Evolutionary conservation across 92 coral and sea anemone genomes (phyloP).

Genomic region (Bergia puertoricense): DNA sequence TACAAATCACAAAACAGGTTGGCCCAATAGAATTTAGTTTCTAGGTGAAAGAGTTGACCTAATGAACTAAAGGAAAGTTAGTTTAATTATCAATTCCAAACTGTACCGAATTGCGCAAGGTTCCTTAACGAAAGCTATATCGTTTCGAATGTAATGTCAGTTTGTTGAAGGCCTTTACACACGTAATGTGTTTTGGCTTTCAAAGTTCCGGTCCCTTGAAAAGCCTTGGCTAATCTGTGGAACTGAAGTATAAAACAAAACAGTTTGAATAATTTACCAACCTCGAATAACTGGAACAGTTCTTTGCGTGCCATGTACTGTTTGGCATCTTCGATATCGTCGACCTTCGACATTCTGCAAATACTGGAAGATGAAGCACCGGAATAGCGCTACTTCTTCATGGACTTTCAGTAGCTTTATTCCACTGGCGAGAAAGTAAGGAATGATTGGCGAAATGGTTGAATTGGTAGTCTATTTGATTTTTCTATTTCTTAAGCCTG

Average conservation of each 20-base stretch:
- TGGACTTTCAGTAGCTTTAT: neutral
- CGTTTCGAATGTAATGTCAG: neutral
- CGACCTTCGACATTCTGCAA: constrained; percentile 24
- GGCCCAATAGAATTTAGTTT: neutral
- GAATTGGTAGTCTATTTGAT: neutral
- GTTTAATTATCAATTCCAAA: neutral
- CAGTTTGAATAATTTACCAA: constrained; percentile 20
- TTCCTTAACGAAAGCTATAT: neutral
- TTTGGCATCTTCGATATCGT: constrained; percentile 86
- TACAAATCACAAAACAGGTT: neutral
- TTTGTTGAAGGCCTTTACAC: neutral
- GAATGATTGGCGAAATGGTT: neutral
- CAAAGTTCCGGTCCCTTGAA: neutral
- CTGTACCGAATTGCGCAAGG: neutral
- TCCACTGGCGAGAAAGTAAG: neutral
- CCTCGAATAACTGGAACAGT: constrained; percentile 84
- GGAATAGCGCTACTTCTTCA: neutral
- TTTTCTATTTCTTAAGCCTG: neutral
- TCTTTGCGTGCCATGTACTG: constrained; percentile 83
- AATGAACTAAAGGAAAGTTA: neutral
- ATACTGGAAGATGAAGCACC: neutral
- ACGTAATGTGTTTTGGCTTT: neutral
- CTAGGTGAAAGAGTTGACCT: neutral
- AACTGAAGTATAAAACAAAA: neutral
- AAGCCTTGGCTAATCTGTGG: neutral